Percentiles rank a stretch among this genome's conserved stretches.
These are phyloP conservation scores for Dissostichus mawsoni DNA, from an alignment of 2,113 vertebrate species.

Conservation along the genomic window DNA sequence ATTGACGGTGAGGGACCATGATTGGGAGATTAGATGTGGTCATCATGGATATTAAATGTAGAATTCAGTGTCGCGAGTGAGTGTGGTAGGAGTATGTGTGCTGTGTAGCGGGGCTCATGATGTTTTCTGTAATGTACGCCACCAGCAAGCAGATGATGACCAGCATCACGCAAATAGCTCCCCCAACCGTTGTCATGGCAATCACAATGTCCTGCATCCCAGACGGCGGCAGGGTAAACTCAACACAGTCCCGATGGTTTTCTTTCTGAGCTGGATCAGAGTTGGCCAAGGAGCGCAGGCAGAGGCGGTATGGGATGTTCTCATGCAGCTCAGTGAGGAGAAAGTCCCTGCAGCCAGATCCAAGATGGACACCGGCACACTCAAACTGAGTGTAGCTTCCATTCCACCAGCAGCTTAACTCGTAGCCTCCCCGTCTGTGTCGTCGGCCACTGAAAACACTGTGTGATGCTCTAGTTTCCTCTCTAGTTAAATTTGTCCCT, in stretches of 20 bases:
- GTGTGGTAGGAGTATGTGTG: conserved; percentile 79
- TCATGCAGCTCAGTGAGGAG: conserved; percentile 91
- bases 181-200: conserved; percentile 97
- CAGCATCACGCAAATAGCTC: conserved; percentile 98
- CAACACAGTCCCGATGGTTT: conserved; percentile 86
- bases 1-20: conserved; percentile 6
- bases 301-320: conserved; percentile 93
- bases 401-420: conserved; percentile 95
- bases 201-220: conserved; percentile 97
- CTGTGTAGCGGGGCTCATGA: conserved; percentile 86
- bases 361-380: conserved; percentile 91
- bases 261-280: conserved; percentile 24
- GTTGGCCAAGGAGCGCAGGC: conserved; percentile 84
- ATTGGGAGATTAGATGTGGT: conserved; percentile 34
- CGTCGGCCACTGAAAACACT: conserved; percentile 27
- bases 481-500: conserved; percentile 18
- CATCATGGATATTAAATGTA: conserved; percentile 9
- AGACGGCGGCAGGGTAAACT: conserved; percentile 89
- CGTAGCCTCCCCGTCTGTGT: conserved; percentile 84
- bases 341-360: conserved; percentile 90
- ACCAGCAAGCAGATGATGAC: conserved; percentile 97
- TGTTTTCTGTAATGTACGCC: conserved; percentile 97
- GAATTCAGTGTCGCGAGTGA: conserved; percentile 71
- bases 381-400: conserved; percentile 95
- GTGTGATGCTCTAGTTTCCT: conserved; percentile 17